phyloP scores from a whole-genome alignment of 1,140 invertebrate genomes.

The Caerostris extrusa region DNA sequence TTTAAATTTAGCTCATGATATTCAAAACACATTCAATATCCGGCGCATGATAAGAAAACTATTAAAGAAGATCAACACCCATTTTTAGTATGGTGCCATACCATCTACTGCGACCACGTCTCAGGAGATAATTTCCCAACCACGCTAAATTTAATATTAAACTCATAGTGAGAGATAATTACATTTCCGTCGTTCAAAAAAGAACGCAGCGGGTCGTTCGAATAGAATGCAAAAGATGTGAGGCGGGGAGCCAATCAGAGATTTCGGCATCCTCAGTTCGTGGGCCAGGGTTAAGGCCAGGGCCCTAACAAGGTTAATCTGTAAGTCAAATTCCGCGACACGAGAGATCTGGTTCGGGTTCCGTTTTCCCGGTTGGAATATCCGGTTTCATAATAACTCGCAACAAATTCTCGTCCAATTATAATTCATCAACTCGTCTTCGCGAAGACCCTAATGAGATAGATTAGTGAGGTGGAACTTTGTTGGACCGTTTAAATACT shows the following conservation, averaged over 20 bases:
- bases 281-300: constrained; percentile 24
- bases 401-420: constrained; percentile 14
- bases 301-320: constrained; percentile 37
- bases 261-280: constrained; percentile 3
- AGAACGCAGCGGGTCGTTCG: neutral
- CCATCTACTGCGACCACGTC: too few species aligned
- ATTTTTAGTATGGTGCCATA: too few species aligned
- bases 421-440: constrained; percentile 12
- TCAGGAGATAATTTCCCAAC: neutral
- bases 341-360: neutral
- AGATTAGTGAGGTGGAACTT: constrained; percentile 11
- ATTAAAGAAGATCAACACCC: too few species aligned
- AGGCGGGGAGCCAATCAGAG: constrained; percentile 26
- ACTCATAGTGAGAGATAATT: neutral
- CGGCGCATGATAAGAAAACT: too few species aligned
- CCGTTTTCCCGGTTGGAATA: constrained; percentile 2
- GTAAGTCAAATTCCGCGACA: constrained; percentile 15
- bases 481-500: neutral
- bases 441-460: neutral
- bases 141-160: constrained; percentile 30
- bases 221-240: neutral
- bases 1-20: too few species aligned
- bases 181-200: neutral
- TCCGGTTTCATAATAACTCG: constrained; percentile 16
- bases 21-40: too few species aligned